These are phyloP conservation scores for Hymenopus coronatus DNA, from an alignment of 2,888 invertebrate genomes.

Conservation along the genomic window DNA sequence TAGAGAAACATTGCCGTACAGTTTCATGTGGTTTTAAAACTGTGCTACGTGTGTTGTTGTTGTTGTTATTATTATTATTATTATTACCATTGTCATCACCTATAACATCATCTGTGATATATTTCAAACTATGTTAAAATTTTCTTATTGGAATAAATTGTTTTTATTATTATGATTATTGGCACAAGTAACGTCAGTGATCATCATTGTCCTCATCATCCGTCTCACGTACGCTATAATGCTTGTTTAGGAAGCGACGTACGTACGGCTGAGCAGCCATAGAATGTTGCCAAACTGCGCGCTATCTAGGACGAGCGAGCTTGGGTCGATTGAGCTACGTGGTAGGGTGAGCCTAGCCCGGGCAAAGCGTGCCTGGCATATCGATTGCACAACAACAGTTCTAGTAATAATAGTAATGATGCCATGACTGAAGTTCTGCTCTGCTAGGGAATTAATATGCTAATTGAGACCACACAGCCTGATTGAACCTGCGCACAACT, in stretches of 20 bases:
- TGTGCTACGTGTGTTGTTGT: no score
- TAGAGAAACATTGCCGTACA: no score
- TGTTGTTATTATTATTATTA: no score
- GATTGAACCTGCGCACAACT: constrained; percentile 1
- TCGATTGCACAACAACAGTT: neutral
- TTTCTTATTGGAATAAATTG: neutral
- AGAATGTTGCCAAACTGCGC: constrained; percentile 5
- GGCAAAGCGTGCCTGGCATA: constrained; percentile 1
- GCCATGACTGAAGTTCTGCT: neutral
- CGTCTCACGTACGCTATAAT: neutral
- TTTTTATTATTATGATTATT: neutral
- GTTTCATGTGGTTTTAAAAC: no score
- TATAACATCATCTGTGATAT: no score
- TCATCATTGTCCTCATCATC: neutral
- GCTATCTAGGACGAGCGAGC: constrained; percentile 1
- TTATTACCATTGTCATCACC: no score
- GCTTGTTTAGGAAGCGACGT: no score
- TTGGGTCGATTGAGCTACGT: constrained; percentile 12
- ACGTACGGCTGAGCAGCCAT: neutral
- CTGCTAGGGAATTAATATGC: neutral
- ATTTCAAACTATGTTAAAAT: no score
- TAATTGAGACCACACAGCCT: neutral
- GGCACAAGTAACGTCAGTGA: no score
- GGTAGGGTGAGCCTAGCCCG: constrained; percentile 6
- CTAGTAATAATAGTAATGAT: neutral